Evolutionary conservation across 1,140 invertebrate species (phyloP).

Genomic region (Andricus grossulariae): DNA sequence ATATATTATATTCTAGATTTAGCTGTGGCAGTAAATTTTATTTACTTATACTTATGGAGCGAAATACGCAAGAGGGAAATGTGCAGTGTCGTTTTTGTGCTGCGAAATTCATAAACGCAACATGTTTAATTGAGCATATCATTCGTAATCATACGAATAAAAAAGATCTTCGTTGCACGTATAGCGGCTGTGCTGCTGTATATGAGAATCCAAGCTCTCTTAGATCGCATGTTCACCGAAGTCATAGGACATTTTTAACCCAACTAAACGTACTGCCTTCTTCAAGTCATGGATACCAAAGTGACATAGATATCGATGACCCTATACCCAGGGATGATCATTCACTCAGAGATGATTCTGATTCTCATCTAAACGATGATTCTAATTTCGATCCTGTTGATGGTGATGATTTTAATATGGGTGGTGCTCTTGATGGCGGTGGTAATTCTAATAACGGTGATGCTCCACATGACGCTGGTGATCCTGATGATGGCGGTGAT

Average conservation of each 20-base stretch:
- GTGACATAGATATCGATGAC: background rate
- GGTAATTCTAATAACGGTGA: background rate
- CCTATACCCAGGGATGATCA: background rate
- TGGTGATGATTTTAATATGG: background rate
- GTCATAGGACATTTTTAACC: background rate
- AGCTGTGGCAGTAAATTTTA: too few relatives aligned
- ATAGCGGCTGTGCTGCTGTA: background rate
- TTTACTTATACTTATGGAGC: background rate
- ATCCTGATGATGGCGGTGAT: background rate
- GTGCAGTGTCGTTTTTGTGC: background rate
- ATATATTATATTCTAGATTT: too few relatives aligned
- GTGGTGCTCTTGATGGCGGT: background rate
- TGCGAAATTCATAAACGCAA: background rate
- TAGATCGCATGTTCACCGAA: background rate
- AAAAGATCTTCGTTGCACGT: background rate
- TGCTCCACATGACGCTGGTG: background rate
- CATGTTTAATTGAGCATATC: background rate
- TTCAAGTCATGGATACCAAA: background rate
- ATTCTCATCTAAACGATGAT: background rate
- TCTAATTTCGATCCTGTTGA: background rate
- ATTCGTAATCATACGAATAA: background rate
- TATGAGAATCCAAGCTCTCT: background rate
- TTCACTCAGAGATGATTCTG: background rate
- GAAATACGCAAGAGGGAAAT: background rate
- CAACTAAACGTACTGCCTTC: background rate